These are phyloP conservation scores for Nephrotoma appendiculata DNA, from an alignment of 2,888 invertebrate genomes.

Conservation along the genomic window DNA sequence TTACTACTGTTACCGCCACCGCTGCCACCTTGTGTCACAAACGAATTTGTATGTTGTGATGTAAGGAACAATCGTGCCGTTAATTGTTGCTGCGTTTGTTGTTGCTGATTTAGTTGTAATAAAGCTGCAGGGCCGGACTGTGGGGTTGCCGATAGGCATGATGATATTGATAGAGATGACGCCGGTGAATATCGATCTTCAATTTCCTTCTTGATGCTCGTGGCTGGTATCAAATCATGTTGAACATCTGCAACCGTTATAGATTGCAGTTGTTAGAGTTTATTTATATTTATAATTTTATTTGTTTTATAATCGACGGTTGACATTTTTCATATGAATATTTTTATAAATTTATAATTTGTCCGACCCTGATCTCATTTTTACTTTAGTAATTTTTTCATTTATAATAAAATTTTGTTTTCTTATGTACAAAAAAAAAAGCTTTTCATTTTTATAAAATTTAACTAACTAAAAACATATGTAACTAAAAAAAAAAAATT, in stretches of 20 bases:
- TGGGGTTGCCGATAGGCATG: slow-evolving; percentile 16
- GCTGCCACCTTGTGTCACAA: slow-evolving; percentile 11
- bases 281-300: slow-evolving; percentile 12
- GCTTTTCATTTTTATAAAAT: background rate
- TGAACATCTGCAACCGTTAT: slow-evolving; percentile 21
- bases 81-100: slow-evolving; percentile 28
- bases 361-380: slow-evolving; percentile 16
- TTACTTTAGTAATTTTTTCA: slow-evolving; percentile 1
- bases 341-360: slow-evolving; percentile 11
- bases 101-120: slow-evolving; percentile 19
- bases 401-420: slow-evolving; percentile 4
- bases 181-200: slow-evolving; percentile 21
- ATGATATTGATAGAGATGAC: slow-evolving; percentile 27
- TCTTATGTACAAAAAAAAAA: slow-evolving; percentile 3
- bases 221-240: slow-evolving; percentile 11
- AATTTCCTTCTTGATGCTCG: slow-evolving; percentile 13
- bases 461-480: background rate
- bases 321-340: slow-evolving; percentile 6
- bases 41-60: slow-evolving; percentile 9
- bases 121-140: slow-evolving; percentile 9
- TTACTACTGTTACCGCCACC: slow-evolving; percentile 5
- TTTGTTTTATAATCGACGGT: slow-evolving; percentile 9
- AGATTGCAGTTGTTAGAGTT: slow-evolving; percentile 15
- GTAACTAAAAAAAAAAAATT: background rate
- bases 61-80: slow-evolving; percentile 33